Conservation (phyloP, 2,888 invertebrate species). For the Pherbina coryleti region DNA sequence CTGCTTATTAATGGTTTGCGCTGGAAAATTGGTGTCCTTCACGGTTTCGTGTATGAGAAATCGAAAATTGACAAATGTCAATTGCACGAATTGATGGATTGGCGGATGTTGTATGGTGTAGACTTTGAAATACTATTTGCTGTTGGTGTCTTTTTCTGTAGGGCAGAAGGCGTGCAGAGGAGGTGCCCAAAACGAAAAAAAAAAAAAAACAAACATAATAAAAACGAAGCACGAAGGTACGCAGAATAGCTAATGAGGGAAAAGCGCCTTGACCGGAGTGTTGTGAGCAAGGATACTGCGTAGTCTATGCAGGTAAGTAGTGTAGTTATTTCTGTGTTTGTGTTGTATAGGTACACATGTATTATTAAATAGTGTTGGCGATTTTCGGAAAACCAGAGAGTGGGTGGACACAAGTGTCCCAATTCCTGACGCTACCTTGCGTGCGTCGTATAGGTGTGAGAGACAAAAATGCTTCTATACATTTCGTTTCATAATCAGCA, state of each 20-base stretch:
- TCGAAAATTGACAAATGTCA: slow-evolving; percentile 22
- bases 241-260: slow-evolving; percentile 14
- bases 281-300: background rate
- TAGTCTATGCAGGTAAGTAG: background rate
- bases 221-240: slow-evolving; percentile 21
- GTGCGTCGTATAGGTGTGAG: background rate
- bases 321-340: background rate
- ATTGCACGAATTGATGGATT: background rate
- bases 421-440: background rate
- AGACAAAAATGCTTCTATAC: background rate
- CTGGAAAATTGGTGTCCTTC: slow-evolving; percentile 7
- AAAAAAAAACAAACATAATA: background rate
- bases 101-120: background rate
- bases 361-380: slow-evolving; percentile 39
- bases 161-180: background rate
- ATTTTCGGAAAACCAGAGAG: slow-evolving; percentile 27
- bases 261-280: background rate
- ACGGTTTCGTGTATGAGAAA: background rate
- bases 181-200: background rate
- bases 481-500: background rate
- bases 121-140: slow-evolving; percentile 6
- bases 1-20: background rate
- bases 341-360: slow-evolving; percentile 6
- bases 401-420: slow-evolving; percentile 1
- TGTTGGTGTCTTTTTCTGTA: background rate